These are phyloP conservation scores for Paradoxurus hermaphroditus DNA, from an alignment of 2,113 vertebrate genomes.

Conservation along the genomic window DNA sequence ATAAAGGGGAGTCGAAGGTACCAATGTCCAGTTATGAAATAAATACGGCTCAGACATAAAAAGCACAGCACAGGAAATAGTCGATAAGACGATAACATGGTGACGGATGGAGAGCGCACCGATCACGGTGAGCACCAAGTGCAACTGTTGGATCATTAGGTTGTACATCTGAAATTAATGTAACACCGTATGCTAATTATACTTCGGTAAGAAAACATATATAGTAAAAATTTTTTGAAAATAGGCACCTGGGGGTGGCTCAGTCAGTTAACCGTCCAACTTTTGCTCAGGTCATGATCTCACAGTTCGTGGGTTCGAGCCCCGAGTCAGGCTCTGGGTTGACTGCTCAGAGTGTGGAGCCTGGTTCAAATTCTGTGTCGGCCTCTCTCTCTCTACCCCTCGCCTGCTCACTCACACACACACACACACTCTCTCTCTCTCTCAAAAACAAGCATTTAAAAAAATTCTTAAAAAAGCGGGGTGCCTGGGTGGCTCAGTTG, in stretches of 20 bases:
- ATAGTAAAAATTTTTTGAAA: not conserved
- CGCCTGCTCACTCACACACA: rapidly evolving
- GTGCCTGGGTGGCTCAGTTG: not conserved
- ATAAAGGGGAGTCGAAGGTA: not conserved
- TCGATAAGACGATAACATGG: not conserved
- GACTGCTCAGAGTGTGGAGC: too few species aligned
- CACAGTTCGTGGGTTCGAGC: not conserved
- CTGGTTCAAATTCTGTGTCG: not conserved
- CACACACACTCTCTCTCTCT: not conserved
- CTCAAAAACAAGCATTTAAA: too few species aligned
- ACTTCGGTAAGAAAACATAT: not conserved
- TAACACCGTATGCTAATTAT: not conserved
- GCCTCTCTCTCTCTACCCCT: not conserved
- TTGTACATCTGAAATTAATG: not conserved
- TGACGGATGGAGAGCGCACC: not conserved
- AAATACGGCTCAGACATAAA: not conserved
- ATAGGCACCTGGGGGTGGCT: not conserved
- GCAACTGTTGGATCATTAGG: not conserved
- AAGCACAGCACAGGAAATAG: not conserved
- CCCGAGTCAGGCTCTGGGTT: not conserved
- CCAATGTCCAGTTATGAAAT: not conserved
- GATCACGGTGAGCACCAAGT: not conserved
- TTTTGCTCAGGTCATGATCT: not conserved
- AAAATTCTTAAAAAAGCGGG: not conserved
- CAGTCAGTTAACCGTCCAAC: not conserved